Conservation (phyloP, 1,140 invertebrate genomes). For the Potamilus streckersoni region DNA sequence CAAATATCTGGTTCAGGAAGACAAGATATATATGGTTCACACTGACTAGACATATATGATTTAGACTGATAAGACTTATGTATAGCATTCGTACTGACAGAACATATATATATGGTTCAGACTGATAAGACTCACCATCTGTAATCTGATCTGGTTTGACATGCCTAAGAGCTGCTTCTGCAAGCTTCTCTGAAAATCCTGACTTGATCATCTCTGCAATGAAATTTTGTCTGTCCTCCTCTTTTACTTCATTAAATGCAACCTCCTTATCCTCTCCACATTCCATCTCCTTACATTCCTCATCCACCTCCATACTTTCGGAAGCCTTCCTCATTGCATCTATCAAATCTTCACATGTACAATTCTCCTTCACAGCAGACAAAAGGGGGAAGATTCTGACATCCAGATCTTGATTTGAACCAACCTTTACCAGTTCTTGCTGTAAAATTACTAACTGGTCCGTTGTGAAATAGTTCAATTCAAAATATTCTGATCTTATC, state of each 20-base stretch:
- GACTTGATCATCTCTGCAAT: no score
- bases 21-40: no score
- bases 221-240: conserved; percentile 10
- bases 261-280: conserved; percentile 4
- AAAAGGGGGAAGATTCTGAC: conserved; percentile 37
- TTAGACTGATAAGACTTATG: no score
- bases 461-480: conserved; percentile 52
- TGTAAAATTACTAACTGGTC: conserved; percentile 52
- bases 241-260: conserved; percentile 1
- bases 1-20: no score
- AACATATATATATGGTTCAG: no score
- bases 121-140: conserved; percentile 14
- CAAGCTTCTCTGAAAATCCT: no score
- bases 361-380: conserved; percentile 30
- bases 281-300: neutral
- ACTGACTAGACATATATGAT: no score
- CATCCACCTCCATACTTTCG: conserved; percentile 21
- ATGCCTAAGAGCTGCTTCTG: no score
- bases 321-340: conserved; percentile 28
- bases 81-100: no score
- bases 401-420: conserved; percentile 2
- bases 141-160: conserved; percentile 8
- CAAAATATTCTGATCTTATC: conserved; percentile 35
- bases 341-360: conserved; percentile 27
- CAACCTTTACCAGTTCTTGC: conserved; percentile 37